phyloP scores from a whole-genome alignment of 2,888 invertebrate genomes.

The Ligdia adustata region DNA sequence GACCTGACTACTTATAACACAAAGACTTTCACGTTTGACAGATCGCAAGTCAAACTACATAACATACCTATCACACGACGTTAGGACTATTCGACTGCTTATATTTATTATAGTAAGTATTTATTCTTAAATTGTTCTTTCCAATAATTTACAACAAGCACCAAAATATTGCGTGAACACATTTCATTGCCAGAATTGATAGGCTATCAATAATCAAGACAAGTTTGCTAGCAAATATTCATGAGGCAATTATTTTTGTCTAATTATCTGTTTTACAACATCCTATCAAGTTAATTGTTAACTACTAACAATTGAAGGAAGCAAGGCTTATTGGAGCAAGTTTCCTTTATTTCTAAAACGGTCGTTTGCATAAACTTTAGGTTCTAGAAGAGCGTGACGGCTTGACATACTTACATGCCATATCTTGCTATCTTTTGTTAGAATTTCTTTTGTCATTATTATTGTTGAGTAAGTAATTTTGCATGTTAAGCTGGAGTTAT shows the following conservation, averaged over 20 bases:
- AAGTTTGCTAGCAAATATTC: constrained; percentile 14
- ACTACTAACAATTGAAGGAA: constrained; percentile 43
- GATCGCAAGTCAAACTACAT: no score
- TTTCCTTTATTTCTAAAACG: constrained; percentile 39
- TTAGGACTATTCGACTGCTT: no score
- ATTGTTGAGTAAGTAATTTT: no score
- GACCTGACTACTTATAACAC: no score
- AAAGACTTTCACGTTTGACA: no score
- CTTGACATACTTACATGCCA: background rate
- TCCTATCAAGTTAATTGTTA: constrained; percentile 42
- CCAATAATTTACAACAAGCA: background rate
- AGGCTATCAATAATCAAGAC: constrained; percentile 4
- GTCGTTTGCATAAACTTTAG: constrained; percentile 12
- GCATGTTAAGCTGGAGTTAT: no score
- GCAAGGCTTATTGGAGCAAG: constrained; percentile 35
- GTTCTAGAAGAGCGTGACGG: constrained; percentile 8
- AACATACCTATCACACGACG: no score
- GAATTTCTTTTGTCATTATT: no score
- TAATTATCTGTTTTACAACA: constrained; percentile 51
- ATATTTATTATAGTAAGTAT: no score
- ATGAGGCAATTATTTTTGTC: constrained; percentile 18
- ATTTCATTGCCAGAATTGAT: constrained; percentile 13
- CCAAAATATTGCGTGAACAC: constrained; percentile 11
- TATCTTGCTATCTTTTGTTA: no score
- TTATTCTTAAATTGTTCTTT: no score